Base-by-base conservation (phyloP, 2,113 vertebrate genomes). In the Nothoprocta perdicaria region DNA sequence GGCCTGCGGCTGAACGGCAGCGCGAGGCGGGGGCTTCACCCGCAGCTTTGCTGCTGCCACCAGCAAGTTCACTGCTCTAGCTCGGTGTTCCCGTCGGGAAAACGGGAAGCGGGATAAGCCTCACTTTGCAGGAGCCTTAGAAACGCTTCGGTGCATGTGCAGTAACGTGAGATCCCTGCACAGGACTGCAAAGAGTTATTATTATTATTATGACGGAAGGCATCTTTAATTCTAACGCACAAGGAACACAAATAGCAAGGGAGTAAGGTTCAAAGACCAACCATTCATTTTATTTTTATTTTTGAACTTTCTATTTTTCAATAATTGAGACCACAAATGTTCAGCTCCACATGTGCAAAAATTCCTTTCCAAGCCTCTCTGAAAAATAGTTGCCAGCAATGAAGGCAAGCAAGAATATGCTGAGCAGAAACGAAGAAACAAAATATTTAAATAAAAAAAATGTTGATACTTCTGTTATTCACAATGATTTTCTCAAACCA, bases 391-490 rank as follows among this genome's bases (percentile, higher is more conserved):
- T 95, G 41, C 91, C 63, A 79, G 88, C 94, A 93, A 66, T 27
- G 52, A 55, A 89, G 69, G 80, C 58, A 92, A 96, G 71, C 68
- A 86, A 89, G 76, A 94, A 48, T 82, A 92, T 53, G 61, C 91
- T 62, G 86, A 76, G 52, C 79, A 94, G 89, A 95, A 96, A 82
- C 67, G 94, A 96, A 93, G 73, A 91, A 97, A 93, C 4, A 93
- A 93, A 90, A 91, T 71, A 91, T 86, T 96, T 93, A 93, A 95
- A 95, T 79, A 68, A 80, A 95, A 38, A 72, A 89, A 92, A 87
- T n/a, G 75, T 91, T 97, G 96, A 94, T 94, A 89, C 63, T 94
- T 97, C 84, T 96, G 73, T 94, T 97, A 96, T 95, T 96, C 33
- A 3, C 88, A 96, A 78, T 92, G 92, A 97, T 96, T 96, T 97